Base-by-base conservation (phyloP, 2,888 invertebrate species). In the Ceramica pisi region DNA sequence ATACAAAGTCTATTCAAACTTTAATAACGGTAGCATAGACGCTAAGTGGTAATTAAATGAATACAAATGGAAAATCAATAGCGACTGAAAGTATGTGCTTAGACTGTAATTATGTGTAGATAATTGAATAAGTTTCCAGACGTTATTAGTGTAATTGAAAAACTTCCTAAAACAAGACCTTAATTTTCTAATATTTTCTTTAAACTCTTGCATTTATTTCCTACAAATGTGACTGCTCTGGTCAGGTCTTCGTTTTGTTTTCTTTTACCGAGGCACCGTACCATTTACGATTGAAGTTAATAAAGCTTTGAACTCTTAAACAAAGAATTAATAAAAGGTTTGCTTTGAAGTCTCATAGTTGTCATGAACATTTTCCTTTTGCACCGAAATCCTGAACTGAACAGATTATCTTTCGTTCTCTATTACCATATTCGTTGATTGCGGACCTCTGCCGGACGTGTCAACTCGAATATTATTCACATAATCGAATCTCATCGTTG, bases 401-500 rank as follows among this genome's bases (percentile, higher is more conserved):
- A 57, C 50, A 65, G 38, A 74, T 70, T 68, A 46, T 76, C 68
- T 65, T 71, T 65, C 56, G 61, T 67, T 82, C 74, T 78, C 73
- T 70, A 83, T 84, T 83, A 74, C 75, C 82, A 75, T 77, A 79
- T 75, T 79, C 85, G 79, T 84, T 86, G 82, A 88, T 87, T 88
- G 82, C 77, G 72, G 68, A 75, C 64, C 77, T 81, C 77, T 78
- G 80, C 71, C 76, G 82, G 82, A 85, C 86, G 84, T 88, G 86
- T 86, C 84, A 87, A 86, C 86, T 86, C 71, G 65, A 85, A 87
- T 86, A 88, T 87, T 82, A 88, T 87, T 84, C 81, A 72, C 84
- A 75, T 88, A 91, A 90, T 90, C 87, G 85, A 87, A 89, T 90
- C 84, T 83, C 78, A 84, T 83, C 82, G 86, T 81, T 83, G 67